A percentile compares a stretch with the other conserved stretches of the same genome.
These are phyloP conservation scores for Eira barbara DNA, from an alignment of 2,113 vertebrate genomes.

Conservation along the genomic window DNA sequence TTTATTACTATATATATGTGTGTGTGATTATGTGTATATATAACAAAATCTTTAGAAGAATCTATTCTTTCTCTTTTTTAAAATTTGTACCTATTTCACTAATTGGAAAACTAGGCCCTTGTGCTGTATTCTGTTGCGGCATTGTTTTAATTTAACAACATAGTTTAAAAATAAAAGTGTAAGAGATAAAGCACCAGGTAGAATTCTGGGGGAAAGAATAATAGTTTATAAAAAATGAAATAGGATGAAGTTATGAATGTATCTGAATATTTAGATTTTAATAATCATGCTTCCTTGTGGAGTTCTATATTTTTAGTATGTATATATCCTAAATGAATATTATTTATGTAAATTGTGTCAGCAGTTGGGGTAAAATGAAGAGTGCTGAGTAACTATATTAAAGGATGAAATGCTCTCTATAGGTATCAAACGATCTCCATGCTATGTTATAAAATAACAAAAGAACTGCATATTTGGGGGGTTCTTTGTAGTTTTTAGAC, in stretches of 20 bases:
- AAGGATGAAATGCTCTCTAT: neutral
- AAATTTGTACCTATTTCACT: neutral
- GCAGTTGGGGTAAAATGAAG: neutral
- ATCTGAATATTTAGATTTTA: constrained; percentile 14
- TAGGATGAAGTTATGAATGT: neutral
- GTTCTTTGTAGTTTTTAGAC: neutral
- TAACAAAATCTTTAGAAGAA: neutral
- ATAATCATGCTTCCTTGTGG: neutral
- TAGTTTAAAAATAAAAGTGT: neutral
- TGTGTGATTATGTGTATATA: neutral
- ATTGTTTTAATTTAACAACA: neutral
- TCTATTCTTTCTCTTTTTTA: neutral
- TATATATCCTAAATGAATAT: neutral
- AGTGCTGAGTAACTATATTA: neutral
- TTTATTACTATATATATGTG: neutral
- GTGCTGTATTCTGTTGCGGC: neutral
- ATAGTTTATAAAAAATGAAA: constrained; percentile 1
- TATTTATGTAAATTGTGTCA: neutral
- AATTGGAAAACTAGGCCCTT: neutral
- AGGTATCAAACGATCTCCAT: neutral
- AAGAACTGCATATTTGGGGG: neutral
- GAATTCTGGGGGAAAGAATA: constrained; percentile 6
- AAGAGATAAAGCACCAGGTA: neutral
- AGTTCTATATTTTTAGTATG: neutral
- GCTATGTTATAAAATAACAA: neutral